These are phyloP conservation scores for Homalodisca vitripennis DNA, from an alignment of 1,140 invertebrate species.

Conservation along the genomic window DNA sequence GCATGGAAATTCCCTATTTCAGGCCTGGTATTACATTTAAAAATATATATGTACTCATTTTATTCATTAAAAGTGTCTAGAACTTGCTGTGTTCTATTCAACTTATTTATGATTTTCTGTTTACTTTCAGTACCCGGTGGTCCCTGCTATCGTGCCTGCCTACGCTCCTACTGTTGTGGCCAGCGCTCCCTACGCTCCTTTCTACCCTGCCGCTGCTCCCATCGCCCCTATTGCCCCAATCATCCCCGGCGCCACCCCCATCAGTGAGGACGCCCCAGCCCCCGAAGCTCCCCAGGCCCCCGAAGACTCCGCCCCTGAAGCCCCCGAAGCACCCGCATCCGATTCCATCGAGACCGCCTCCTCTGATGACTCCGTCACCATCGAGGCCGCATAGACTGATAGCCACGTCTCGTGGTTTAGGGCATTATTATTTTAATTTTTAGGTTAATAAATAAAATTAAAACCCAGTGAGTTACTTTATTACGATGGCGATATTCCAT, in stretches of 20 bases:
- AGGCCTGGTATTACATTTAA: background rate
- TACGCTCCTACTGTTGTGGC: background rate
- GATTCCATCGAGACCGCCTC: background rate
- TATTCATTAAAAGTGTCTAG: background rate
- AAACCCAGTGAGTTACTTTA: too few relatives aligned
- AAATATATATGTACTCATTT: background rate
- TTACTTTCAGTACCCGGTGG: constrained; percentile 3
- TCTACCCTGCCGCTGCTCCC: constrained; percentile 6
- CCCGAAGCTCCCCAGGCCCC: background rate
- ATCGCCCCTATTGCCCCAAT: background rate
- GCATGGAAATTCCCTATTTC: background rate
- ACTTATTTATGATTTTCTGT: background rate
- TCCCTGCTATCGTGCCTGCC: constrained; percentile 5
- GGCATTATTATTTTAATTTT: constrained; percentile 28
- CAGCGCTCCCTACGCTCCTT: constrained; percentile 2
- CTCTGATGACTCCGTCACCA: constrained; percentile 25
- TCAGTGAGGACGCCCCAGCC: background rate
- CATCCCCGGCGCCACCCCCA: background rate
- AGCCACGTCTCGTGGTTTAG: background rate
- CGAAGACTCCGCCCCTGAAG: background rate
- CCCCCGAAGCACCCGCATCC: constrained; percentile 7
- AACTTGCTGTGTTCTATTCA: background rate
- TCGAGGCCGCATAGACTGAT: constrained; percentile 26
- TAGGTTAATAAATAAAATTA: constrained; percentile 10
- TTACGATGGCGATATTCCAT: too few relatives aligned